Evolutionary conservation across 1,140 invertebrate genomes (phyloP).

Genomic region (Drosophila athabasca): DNA sequence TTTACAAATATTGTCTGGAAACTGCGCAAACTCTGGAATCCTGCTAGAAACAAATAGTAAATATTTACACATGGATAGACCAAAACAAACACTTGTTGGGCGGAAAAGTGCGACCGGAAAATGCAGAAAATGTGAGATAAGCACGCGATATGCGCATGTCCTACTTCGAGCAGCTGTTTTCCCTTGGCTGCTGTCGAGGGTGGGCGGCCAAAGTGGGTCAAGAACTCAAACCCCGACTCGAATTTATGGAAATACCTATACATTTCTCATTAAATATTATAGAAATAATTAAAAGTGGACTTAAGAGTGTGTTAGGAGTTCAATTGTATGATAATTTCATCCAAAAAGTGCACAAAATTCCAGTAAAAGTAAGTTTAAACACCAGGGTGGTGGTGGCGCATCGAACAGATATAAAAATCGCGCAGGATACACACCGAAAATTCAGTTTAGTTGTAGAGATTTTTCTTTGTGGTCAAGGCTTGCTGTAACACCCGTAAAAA

Average conservation of each 20-base stretch:
- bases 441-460: constrained; percentile 78
- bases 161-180: constrained; percentile 64
- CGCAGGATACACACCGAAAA: constrained; percentile 65
- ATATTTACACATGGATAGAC: constrained; percentile 61
- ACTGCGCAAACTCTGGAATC: constrained; percentile 65
- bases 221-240: constrained; percentile 32
- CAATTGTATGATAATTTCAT: background rate
- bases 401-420: constrained; percentile 39
- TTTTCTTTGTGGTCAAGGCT: constrained; percentile 76
- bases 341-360: background rate
- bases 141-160: constrained; percentile 71
- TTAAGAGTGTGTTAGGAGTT: no score
- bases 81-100: constrained; percentile 78
- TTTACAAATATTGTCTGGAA: constrained; percentile 55
- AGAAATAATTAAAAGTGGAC: background rate
- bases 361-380: background rate
- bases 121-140: constrained; percentile 55
- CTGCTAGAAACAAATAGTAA: constrained; percentile 36
- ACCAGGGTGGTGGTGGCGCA: background rate
- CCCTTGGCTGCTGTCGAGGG: constrained; percentile 32
- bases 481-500: constrained; percentile 75
- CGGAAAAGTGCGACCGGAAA: constrained; percentile 18
- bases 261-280: background rate
- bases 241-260: constrained; percentile 22
- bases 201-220: constrained; percentile 68